These are phyloP conservation scores for Pteropus rufus DNA, from an alignment of 2,797 vertebrate genomes.

Conservation along the genomic window DNA sequence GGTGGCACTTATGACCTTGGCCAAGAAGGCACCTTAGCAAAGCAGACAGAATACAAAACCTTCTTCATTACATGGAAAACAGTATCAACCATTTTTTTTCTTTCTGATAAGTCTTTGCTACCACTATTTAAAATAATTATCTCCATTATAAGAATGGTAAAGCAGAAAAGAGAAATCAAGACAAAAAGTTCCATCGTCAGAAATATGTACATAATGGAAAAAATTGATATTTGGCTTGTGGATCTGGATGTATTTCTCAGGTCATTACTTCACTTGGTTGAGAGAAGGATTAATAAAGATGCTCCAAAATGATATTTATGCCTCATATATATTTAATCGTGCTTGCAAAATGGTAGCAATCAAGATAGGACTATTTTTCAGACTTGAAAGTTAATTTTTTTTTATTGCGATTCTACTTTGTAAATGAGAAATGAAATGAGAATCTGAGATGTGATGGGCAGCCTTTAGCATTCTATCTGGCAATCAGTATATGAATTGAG, in stretches of 20 bases:
- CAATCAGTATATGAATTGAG: background rate
- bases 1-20: fast-evolving
- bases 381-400: background rate
- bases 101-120: background rate
- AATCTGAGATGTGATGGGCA: background rate
- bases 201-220: background rate
- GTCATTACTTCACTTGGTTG: background rate
- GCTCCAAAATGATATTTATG: background rate
- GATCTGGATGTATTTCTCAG: background rate
- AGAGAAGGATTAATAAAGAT: background rate
- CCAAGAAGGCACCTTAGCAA: background rate
- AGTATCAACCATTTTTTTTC: background rate
- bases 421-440: background rate
- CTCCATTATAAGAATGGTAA: background rate
- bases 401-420: background rate
- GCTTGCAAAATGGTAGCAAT: background rate
- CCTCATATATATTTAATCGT: background rate
- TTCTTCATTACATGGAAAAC: background rate
- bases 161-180: background rate
- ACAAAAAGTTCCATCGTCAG: background rate
- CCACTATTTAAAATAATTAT: background rate
- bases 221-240: background rate
- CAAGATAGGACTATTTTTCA: background rate
- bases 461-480: background rate
- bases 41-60: background rate